Conservation (phyloP, 53 echinoderm and acorn worm species). For the Mesocentrotus franciscanus region DNA sequence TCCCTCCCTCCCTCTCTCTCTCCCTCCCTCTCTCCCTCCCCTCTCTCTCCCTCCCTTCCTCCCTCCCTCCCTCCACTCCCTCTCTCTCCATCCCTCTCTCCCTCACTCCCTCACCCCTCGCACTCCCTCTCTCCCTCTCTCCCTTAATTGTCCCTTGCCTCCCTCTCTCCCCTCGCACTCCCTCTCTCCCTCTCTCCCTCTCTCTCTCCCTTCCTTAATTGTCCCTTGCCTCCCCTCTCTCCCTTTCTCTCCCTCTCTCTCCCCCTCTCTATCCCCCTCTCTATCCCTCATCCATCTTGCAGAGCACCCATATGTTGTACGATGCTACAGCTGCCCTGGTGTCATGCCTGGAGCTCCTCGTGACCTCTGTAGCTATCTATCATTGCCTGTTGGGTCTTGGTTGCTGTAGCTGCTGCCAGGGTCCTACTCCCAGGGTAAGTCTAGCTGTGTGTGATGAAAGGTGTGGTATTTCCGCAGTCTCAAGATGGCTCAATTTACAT, state of each 20-base stretch:
- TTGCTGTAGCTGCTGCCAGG: slow-evolving; percentile 53
- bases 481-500: background rate
- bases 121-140: too few species aligned
- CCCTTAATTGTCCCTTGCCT: background rate
- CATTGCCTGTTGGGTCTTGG: slow-evolving; percentile 61
- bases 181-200: background rate
- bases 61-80: background rate
- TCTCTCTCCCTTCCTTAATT: background rate
- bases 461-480: background rate
- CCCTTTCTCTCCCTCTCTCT: background rate
- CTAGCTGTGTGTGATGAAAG: background rate
- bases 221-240: background rate
- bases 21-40: background rate
- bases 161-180: background rate
- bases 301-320: slow-evolving; percentile 62
- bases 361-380: slow-evolving; percentile 53
- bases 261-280: background rate
- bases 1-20: background rate
- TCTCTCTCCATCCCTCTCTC: background rate
- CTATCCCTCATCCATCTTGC: background rate
- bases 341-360: slow-evolving; percentile 60
- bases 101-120: background rate
- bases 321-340: slow-evolving; percentile 59
- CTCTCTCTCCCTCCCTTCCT: background rate
- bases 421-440: slow-evolving; percentile 27